Percentiles rank a stretch among this genome's conserved stretches.
These are phyloP conservation scores for Atethmia centrago DNA, from an alignment of 2,888 invertebrate species.

Conservation along the genomic window DNA sequence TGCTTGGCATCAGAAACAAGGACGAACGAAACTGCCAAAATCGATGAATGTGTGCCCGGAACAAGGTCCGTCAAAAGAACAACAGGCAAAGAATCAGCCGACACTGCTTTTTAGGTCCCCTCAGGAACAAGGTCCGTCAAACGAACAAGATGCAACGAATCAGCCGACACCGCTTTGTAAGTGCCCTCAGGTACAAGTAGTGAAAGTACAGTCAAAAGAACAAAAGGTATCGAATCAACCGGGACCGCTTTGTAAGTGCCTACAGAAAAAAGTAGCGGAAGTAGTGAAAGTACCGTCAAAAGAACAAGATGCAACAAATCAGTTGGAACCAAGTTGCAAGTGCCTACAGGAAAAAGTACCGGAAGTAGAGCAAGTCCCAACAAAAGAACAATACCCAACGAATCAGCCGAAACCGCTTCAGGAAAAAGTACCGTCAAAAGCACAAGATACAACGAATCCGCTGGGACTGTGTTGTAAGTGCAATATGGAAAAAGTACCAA, in stretches of 20 bases:
- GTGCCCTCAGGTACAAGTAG: neutral
- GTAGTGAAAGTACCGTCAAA: neutral
- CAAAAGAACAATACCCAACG: neutral
- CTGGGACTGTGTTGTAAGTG: neutral
- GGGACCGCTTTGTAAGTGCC: neutral
- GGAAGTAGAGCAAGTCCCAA: too few species aligned
- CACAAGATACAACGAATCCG: neutral
- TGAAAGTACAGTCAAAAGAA: neutral
- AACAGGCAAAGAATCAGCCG: neutral
- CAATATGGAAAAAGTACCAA: neutral
- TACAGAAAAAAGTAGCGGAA: neutral
- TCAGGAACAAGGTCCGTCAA: neutral
- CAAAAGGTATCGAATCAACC: too few species aligned
- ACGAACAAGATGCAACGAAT: neutral
- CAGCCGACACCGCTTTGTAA: neutral
- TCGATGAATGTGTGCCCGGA: neutral
- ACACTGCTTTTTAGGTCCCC: too few species aligned
- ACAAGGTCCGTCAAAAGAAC: neutral
- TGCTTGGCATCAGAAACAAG: slow-evolving; percentile 2
- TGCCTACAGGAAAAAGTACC: neutral
- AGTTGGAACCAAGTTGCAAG: neutral
- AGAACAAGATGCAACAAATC: neutral
- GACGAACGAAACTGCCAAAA: neutral
- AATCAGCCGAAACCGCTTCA: neutral
- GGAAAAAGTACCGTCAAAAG: neutral